Evolutionary conservation across 2,797 vertebrate genomes (phyloP).

Genomic region (Pempheris klunzingeri): DNA sequence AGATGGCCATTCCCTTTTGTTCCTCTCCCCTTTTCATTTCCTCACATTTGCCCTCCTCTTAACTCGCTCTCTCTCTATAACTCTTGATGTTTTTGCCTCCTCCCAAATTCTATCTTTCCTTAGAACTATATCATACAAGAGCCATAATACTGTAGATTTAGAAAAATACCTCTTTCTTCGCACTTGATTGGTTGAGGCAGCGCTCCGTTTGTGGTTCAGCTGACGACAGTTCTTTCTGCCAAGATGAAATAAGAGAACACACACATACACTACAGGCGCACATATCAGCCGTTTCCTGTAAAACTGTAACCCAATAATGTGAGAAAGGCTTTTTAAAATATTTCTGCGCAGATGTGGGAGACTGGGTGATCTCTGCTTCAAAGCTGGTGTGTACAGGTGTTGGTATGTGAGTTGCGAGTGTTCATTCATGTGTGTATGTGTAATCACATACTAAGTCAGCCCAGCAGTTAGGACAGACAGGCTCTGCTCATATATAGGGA

Average conservation of each 20-base stretch:
- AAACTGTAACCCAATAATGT: conserved; percentile 80
- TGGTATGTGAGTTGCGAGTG: conserved; percentile 41
- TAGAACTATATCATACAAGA: conserved; percentile 66
- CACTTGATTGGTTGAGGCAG: conserved; percentile 70
- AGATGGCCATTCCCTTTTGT: conserved; percentile 17
- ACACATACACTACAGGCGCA: conserved; percentile 49
- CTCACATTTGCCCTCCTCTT: conserved; percentile 45
- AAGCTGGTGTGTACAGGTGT: conserved; percentile 59
- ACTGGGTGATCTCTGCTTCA: conserved; percentile 52
- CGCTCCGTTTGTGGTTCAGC: conserved; percentile 72
- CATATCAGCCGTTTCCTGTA: conserved; percentile 76
- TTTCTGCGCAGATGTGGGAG: conserved; percentile 69
- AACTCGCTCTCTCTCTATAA: conserved; percentile 37
- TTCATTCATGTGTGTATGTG: conserved; percentile 30
- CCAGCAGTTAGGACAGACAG: conserved; percentile 34
- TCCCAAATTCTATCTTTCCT: conserved; percentile 45
- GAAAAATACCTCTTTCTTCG: conserved; percentile 54
- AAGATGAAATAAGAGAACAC: conserved; percentile 72
- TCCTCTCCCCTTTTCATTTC: conserved; percentile 20
- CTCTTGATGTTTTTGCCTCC: conserved; percentile 54
- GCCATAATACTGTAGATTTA: conserved; percentile 46
- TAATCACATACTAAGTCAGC: conserved; percentile 34
- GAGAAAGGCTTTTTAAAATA: conserved; percentile 74
- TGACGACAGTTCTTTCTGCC: conserved; percentile 69
- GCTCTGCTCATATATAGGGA: conserved; percentile 55